These are phyloP conservation scores for Thyatira batis DNA, from an alignment of 2,888 invertebrate species.

Conservation along the genomic window DNA sequence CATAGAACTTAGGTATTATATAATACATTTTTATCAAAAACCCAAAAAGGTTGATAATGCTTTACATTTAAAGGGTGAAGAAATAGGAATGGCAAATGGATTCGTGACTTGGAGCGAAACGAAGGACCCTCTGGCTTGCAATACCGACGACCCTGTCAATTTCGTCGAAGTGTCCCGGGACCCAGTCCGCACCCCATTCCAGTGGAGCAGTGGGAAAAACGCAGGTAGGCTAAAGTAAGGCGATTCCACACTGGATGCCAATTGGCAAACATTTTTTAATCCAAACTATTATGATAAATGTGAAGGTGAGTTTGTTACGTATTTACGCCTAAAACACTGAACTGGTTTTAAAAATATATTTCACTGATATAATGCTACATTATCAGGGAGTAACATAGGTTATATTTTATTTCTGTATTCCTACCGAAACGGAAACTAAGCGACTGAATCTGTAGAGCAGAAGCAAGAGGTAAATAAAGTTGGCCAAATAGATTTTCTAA, in stretches of 20 bases:
- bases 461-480: too few relatives aligned
- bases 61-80: conserved; percentile 84
- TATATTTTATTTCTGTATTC: too few relatives aligned
- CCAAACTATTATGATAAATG: too few relatives aligned
- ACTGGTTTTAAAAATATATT: too few relatives aligned
- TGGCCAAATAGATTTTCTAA: too few relatives aligned
- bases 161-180: conserved; percentile 85
- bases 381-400: too few relatives aligned
- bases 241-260: background rate
- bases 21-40: background rate
- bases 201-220: conserved; percentile 85
- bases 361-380: too few relatives aligned
- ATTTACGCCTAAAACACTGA: too few relatives aligned
- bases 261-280: background rate
- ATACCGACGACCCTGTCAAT: conserved; percentile 79
- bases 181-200: conserved; percentile 90
- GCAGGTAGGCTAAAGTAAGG: conserved; percentile 71
- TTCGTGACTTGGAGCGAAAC: conserved; percentile 81
- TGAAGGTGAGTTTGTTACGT: too few relatives aligned
- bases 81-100: conserved; percentile 86
- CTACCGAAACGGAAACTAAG: too few relatives aligned
- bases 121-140: conserved; percentile 81
- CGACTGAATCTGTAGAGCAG: too few relatives aligned
- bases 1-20: background rate
- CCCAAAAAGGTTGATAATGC: conserved; percentile 10